These are phyloP conservation scores for Diarsia dahlii DNA, from an alignment of 2,888 invertebrate genomes.

Conservation along the genomic window DNA sequence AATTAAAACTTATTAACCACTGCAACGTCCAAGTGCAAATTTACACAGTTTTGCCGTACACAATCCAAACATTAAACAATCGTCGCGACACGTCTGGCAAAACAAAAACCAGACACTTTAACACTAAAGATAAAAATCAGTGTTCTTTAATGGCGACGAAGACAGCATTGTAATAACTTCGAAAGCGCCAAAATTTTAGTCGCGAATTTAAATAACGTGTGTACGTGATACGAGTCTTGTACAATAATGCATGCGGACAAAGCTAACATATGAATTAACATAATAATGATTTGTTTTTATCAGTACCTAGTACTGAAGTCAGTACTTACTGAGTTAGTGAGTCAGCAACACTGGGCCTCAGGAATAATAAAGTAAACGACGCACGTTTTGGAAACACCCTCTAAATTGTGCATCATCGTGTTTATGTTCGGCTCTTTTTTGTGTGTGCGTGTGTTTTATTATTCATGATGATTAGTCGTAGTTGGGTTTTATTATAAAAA, in stretches of 20 bases:
- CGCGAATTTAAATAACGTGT: conserved; percentile 66
- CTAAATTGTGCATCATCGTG: conserved; percentile 51
- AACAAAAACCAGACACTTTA: conserved; percentile 46
- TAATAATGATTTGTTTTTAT: conserved; percentile 75
- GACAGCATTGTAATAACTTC: conserved; percentile 47
- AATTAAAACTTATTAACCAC: background rate
- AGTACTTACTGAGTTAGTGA: conserved; percentile 64
- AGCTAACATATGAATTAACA: conserved; percentile 78
- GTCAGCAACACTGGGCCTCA: conserved; percentile 65
- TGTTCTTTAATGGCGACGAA: conserved; percentile 35
- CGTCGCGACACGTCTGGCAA: conserved; percentile 39
- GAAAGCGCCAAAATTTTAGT: conserved; percentile 63
- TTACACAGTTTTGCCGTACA: no score
- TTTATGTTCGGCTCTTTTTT: conserved; percentile 24
- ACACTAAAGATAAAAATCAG: conserved; percentile 50
- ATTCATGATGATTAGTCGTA: conserved; percentile 24
- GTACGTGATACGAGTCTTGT: conserved; percentile 81
- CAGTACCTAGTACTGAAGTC: conserved; percentile 45
- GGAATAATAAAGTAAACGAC: conserved; percentile 67
- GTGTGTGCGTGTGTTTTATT: conserved; percentile 30
- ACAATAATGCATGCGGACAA: conserved; percentile 76
- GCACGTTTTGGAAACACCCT: conserved; percentile 77
- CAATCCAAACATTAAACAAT: conserved; percentile 44
- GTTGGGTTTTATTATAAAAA: background rate
- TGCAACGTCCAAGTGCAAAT: no score